Evolutionary conservation across 2,113 vertebrate species (phyloP).

Genomic region (Spilogale gracilis): DNA sequence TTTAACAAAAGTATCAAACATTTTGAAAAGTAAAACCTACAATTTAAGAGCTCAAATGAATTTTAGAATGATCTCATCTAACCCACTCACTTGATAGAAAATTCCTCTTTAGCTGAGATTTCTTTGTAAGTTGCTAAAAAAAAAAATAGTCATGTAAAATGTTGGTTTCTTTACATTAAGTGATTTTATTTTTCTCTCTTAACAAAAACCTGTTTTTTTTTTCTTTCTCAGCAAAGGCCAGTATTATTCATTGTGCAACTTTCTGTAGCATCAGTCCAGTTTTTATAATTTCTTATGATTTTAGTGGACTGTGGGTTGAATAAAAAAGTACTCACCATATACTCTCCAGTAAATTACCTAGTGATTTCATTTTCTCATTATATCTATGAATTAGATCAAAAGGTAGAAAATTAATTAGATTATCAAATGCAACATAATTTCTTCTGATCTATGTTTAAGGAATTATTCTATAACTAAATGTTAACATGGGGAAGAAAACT

Average conservation of each 20-base stretch:
- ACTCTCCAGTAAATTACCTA: background rate
- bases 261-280: background rate
- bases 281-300: background rate
- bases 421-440: background rate
- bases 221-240: background rate
- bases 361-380: background rate
- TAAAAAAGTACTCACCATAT: background rate
- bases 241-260: background rate
- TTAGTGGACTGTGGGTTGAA: background rate
- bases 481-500: background rate
- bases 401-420: background rate
- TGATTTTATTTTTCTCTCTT: background rate
- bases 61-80: background rate
- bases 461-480: background rate
- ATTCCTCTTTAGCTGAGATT: background rate
- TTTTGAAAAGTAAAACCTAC: background rate
- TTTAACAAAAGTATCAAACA: background rate
- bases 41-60: background rate
- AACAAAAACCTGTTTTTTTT: background rate
- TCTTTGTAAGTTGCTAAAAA: background rate
- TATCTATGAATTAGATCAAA: background rate
- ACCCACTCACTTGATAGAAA: background rate
- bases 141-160: background rate
- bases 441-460: background rate
- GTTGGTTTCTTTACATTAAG: background rate